Base-by-base conservation (phyloP, 2,113 vertebrate species). In the Aleadryas rufinucha region DNA sequence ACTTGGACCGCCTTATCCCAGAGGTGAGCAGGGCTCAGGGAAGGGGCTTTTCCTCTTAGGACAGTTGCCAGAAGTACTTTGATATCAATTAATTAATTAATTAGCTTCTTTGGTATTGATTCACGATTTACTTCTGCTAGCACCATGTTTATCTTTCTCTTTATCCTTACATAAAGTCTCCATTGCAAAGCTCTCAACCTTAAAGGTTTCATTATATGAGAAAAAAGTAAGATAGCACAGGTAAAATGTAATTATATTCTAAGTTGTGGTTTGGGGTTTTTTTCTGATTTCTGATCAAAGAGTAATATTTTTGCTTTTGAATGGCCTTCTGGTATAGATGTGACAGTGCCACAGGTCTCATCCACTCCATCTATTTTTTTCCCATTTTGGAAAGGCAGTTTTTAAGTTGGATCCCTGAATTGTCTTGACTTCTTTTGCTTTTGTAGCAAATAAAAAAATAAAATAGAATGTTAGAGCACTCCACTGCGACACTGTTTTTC, bases 1-100 rank as follows among this genome's bases (percentile, higher is more conserved):
- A 98, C 79, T 93, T 99, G 93, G 98, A 99, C 50, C 98, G 97
- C 47, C 98, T 99, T 47, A 96, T 99, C 70, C 99, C 99, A 23
- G 97, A 99, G 99, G 99, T 99, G 70, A 98, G 98, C 87, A 69
- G 49, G 28, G 15, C 41, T 12, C 26, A 39, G 69, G 23, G 45
- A 37, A 61, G 11, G 9, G 6, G 10, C 50, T 42, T 39, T 47
- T 44, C 66, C 70, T 72, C 56, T 42, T 9, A 37, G 76, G 11
- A 68, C 37, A 16, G 33, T 47, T 81, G 39, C 52, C 44, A 65
- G 57, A 37, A 69, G 44, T n/a, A 13, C 27, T 86, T 81, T 76
- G 78, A 16, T 92, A 42, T 71, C 75, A 63, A 89, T 83, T 42
- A 16, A 91, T 84, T 56, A 18, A 91, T 86, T 56, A 18, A 39